phyloP scores from a whole-genome alignment of 2,888 invertebrate genomes.

The Podotricha telesiphe region DNA sequence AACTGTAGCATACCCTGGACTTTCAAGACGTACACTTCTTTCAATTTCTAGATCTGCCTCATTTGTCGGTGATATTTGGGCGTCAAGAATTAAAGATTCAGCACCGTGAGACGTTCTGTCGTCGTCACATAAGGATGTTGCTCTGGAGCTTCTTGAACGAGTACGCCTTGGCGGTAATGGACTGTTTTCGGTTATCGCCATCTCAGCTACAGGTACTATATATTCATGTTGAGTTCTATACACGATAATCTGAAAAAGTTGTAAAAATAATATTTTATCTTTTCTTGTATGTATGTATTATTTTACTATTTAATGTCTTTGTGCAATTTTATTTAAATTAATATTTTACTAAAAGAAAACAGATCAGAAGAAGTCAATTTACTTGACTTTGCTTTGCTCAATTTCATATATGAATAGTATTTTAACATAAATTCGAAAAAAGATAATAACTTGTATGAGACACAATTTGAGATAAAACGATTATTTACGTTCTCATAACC shows the following conservation, averaged over 20 bases:
- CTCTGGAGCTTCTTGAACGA: conserved; percentile 80
- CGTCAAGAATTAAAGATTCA: conserved; percentile 85
- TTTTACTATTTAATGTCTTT: background rate
- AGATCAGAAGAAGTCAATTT: no score
- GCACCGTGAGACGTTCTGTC: conserved; percentile 89
- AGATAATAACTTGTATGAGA: no score
- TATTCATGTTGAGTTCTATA: conserved; percentile 87
- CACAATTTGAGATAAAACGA: no score
- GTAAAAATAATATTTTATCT: conserved; percentile 10
- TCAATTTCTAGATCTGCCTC: conserved; percentile 64
- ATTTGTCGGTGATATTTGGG: conserved; percentile 62
- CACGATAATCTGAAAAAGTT: conserved; percentile 84
- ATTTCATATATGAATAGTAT: background rate
- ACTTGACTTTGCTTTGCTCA: no score
- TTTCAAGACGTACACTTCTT: conserved; percentile 66
- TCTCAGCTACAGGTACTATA: conserved; percentile 83
- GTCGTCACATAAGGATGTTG: conserved; percentile 85
- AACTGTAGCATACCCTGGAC: conserved; percentile 89
- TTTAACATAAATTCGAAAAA: background rate
- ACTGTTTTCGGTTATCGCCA: conserved; percentile 82
- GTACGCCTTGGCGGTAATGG: conserved; percentile 83
- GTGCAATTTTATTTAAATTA: background rate
- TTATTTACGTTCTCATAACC: no score
- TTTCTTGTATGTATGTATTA: background rate
- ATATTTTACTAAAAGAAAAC: no score